Conservation (phyloP, 2,797 vertebrate genomes). For the Bryconaethiops microstoma region DNA sequence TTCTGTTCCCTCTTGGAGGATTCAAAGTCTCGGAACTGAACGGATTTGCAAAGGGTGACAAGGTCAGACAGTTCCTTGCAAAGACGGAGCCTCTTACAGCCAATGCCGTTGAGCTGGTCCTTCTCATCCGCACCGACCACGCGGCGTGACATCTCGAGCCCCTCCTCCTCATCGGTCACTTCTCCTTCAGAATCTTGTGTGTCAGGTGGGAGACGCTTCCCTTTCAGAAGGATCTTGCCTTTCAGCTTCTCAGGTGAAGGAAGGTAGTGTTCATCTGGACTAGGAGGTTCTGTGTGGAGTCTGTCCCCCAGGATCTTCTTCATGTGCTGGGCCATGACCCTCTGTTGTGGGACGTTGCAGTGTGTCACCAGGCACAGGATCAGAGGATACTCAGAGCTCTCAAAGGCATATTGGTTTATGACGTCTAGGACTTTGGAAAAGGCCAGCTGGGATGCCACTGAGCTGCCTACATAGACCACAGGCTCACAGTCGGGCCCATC, state of each 20-base stretch:
- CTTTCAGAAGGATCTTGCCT: conserved; percentile 89
- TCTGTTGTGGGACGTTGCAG: conserved; percentile 86
- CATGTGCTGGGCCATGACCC: conserved; percentile 85
- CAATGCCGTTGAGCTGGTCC: conserved; percentile 78
- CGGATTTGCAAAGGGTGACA: conserved; percentile 86
- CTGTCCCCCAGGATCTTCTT: conserved; percentile 90
- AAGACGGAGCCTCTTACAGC: conserved; percentile 77
- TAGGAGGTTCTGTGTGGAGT: conserved; percentile 79
- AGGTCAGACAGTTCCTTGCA: conserved; percentile 88
- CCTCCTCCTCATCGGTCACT: conserved; percentile 90
- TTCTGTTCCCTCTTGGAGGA: conserved; percentile 83
- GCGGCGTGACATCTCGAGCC: conserved; percentile 83
- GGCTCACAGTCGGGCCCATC: conserved; percentile 90
- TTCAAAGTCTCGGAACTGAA: conserved; percentile 89
- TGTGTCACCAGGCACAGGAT: conserved; percentile 89
- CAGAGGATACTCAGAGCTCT: conserved; percentile 88
- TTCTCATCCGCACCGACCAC: conserved; percentile 78
- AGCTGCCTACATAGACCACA: conserved; percentile 86
- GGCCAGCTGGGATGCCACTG: conserved; percentile 83
- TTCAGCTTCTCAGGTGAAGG: conserved; percentile 90
- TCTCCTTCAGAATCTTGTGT: conserved; percentile 83
- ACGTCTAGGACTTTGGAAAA: conserved; percentile 86
- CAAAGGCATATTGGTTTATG: conserved; percentile 90
- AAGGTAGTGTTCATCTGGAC: conserved; percentile 81
- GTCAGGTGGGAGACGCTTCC: conserved; percentile 80